Evolutionary conservation across 2,113 vertebrate species (phyloP), one percentile per base, ranked within the genome.

Genomic region (Ammospiza nelsoni): DNA sequence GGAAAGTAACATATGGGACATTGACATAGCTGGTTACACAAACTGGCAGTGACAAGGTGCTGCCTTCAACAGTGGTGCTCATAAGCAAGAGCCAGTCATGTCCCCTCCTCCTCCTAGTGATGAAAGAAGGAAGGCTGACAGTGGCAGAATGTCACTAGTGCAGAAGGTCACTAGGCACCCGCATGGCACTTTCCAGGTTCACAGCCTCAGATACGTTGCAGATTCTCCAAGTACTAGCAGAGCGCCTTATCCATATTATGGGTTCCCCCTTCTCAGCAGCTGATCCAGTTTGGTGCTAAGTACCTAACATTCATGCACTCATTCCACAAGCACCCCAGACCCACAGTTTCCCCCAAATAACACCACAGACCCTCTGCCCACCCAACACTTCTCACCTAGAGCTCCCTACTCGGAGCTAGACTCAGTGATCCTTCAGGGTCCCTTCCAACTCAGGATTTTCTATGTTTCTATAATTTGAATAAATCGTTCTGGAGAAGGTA

Each of bases 181-280:
- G 0, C 0, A 0, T 27, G 17, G 20, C 1, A 2, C 13, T 33
- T 48, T 27, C 2, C 11, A 9, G 6, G 9, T 44, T 82, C n/a
- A 33, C 10, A 48, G 44, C 18, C 43, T 44, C 4, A 7, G 1
- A 2, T 9, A 33, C 1, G 0, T 39, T 78, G 29, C 0, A 2
- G 29, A 33, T 86, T 33, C 21, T 23, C 6, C 9, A 27, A 17
- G n/a, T 39, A 66, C 7, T 27, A 71, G 25, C 15, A 59, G 29
- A 48, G 48, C 15, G 6, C 27, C 8, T 20, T 54, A 22, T 27
- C 8, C 2, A 3, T 1, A 9, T 31, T 6, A 13, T 22, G 11
- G 5, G 5, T 72, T 39, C 15, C 6, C 19, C 11, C 10, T 58
- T 1, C 33, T 68, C 11, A 4, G 7, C 39, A 63, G 19, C 11